phyloP scores from a whole-genome alignment of 2,888 invertebrate species.

The Drosophila sordidapex region DNA sequence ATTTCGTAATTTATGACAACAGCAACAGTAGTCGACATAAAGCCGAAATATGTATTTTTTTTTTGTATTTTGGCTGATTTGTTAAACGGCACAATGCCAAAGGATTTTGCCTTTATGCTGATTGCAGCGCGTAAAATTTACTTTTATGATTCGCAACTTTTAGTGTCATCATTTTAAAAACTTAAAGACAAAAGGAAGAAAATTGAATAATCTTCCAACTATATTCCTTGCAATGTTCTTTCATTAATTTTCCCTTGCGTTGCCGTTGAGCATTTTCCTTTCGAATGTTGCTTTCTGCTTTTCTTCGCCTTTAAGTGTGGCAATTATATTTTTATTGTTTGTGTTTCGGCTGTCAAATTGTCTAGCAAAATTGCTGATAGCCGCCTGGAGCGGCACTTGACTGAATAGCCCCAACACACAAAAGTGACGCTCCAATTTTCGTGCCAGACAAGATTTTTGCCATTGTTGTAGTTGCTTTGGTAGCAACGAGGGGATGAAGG shows the following conservation, averaged over 20 bases:
- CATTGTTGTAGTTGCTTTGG: background rate
- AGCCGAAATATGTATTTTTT: constrained; percentile 30
- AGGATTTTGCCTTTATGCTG: background rate
- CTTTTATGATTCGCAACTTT: background rate
- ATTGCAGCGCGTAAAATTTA: background rate
- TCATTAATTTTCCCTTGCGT: background rate
- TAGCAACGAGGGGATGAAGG: background rate
- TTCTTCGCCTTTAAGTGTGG: constrained; percentile 42
- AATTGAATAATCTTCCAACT: background rate
- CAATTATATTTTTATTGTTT: constrained; percentile 76
- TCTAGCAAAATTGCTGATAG: constrained; percentile 69
- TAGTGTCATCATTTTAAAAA: background rate
- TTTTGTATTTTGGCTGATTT: background rate
- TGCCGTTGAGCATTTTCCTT: constrained; percentile 14
- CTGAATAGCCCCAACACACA: constrained; percentile 25
- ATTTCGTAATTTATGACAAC: constrained; percentile 59
- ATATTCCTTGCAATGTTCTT: background rate
- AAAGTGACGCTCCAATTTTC: constrained; percentile 16
- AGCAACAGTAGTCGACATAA: constrained; percentile 5
- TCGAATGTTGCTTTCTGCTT: constrained; percentile 23
- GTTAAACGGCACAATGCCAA: constrained; percentile 12
- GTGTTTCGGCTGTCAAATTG: constrained; percentile 59
- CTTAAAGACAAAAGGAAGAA: background rate
- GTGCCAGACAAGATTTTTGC: background rate
- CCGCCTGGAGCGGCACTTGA: constrained; percentile 55